Conservation (phyloP, 1,140 invertebrate species). For the Drosophila nigromelanica region DNA sequence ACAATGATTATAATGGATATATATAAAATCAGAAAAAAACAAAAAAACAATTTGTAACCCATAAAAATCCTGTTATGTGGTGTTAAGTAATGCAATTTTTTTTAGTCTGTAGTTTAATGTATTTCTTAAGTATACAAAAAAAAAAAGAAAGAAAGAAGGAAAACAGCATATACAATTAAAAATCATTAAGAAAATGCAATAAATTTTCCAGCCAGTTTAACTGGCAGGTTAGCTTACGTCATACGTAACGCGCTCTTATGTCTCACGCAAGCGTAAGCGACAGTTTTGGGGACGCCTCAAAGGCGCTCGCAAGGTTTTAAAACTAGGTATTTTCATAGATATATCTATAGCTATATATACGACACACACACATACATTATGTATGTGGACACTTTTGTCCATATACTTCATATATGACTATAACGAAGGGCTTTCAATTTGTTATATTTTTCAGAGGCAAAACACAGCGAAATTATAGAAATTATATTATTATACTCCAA, state of each 20-base stretch:
- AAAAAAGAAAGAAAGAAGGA: not conserved
- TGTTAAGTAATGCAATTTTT: conserved; percentile 66
- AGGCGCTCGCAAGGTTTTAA: conserved; percentile 54
- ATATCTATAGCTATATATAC: conserved; percentile 9
- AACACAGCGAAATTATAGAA: conserved; percentile 38
- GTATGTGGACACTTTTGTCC: conserved; percentile 25
- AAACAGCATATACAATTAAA: conserved; percentile 1
- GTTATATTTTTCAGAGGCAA: conserved; percentile 84
- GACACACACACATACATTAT: conserved; percentile 21
- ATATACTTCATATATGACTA: conserved; percentile 33
- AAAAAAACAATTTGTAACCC: conserved; percentile 2
- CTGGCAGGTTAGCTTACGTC: conserved; percentile 49
- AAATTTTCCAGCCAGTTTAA: conserved; percentile 72
- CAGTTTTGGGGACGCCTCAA: conserved; percentile 44
- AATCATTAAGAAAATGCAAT: conserved; percentile 42
- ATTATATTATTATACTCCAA: conserved; percentile 77
- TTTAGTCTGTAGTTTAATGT: conserved; percentile 67
- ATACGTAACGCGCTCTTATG: conserved; percentile 12
- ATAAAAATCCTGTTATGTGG: conserved; percentile 71
- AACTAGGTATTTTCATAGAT: conserved; percentile 44
- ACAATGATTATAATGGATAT: conserved; percentile 4
- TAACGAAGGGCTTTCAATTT: conserved; percentile 77
- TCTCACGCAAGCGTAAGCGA: conserved; percentile 5
- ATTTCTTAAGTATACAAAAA: conserved; percentile 44
- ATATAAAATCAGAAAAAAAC: conserved; percentile 6